Conservation (phyloP, 1,140 invertebrate genomes). For the Eubasilissa regina region DNA sequence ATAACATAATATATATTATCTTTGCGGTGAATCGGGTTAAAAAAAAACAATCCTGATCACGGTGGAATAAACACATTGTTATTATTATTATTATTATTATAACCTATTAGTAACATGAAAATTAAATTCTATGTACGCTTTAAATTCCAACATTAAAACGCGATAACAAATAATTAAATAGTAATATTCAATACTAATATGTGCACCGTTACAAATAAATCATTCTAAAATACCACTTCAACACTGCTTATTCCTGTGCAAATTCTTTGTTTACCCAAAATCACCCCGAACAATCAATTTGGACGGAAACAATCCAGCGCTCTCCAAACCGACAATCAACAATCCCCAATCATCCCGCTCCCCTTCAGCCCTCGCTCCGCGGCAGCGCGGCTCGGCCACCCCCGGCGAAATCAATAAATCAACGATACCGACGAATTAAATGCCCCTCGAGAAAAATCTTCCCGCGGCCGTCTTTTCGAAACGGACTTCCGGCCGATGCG, state of each 20-base stretch:
- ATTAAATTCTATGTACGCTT: too few relatives aligned
- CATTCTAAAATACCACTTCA: background rate
- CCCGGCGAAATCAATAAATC: slow-evolving; percentile 31
- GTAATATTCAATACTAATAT: too few relatives aligned
- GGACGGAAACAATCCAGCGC: slow-evolving; percentile 21
- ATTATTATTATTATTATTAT: too few relatives aligned
- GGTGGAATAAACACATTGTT: too few relatives aligned
- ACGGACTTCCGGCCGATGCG: slow-evolving; percentile 20
- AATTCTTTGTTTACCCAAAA: slow-evolving; percentile 23
- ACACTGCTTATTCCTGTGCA: background rate
- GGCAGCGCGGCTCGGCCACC: background rate
- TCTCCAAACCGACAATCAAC: slow-evolving; percentile 12
- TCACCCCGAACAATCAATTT: slow-evolving; percentile 33
- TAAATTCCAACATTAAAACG: background rate
- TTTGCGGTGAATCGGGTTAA: too few relatives aligned
- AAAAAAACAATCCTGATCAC: too few relatives aligned
- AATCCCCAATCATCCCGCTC: slow-evolving; percentile 7
- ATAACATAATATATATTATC: too few relatives aligned
- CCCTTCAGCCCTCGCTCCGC: background rate
- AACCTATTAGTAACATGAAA: too few relatives aligned
- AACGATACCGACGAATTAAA: slow-evolving; percentile 25
- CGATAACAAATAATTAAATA: background rate
- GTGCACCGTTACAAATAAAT: too few relatives aligned
- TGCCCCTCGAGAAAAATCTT: slow-evolving; percentile 21
- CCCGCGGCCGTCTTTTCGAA: slow-evolving; percentile 33